Conservation (phyloP, 1,140 invertebrate species). For the Reticulitermes speratus region DNA sequence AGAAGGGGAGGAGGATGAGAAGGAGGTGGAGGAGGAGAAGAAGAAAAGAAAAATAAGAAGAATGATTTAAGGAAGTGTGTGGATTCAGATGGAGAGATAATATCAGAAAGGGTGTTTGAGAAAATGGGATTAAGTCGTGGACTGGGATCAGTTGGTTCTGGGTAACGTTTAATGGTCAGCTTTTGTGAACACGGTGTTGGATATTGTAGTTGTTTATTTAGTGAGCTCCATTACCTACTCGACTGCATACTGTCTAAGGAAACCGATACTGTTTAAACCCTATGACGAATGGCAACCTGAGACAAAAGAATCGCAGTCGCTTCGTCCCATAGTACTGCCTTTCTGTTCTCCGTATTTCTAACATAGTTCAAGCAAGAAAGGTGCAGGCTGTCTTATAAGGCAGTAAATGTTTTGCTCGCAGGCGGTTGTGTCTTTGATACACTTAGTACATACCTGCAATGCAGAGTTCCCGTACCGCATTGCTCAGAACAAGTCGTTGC, state of each 20-base stretch:
- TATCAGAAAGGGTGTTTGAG: too few relatives aligned
- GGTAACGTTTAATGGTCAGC: too few relatives aligned
- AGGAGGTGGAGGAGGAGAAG: too few relatives aligned
- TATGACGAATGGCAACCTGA: background rate
- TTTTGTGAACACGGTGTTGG: too few relatives aligned
- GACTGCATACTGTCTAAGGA: background rate
- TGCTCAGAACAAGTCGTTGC: conserved; percentile 8
- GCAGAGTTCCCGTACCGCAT: background rate
- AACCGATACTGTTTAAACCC: background rate
- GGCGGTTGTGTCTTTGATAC: background rate
- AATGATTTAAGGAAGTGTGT: too few relatives aligned
- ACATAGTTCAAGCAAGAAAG: background rate
- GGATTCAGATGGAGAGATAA: too few relatives aligned
- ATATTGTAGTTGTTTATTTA: too few relatives aligned
- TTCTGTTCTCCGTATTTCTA: background rate
- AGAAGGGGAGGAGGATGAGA: too few relatives aligned
- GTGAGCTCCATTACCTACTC: background rate
- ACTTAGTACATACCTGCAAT: background rate
- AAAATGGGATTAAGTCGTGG: too few relatives aligned
- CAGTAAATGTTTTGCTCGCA: background rate
- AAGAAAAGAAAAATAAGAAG: too few relatives aligned
- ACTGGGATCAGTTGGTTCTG: too few relatives aligned
- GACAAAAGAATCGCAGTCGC: background rate
- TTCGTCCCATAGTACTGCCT: background rate
- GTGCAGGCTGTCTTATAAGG: background rate